phyloP scores from a whole-genome alignment of 2,113 vertebrate species.

The Platysteira castanea region DNA sequence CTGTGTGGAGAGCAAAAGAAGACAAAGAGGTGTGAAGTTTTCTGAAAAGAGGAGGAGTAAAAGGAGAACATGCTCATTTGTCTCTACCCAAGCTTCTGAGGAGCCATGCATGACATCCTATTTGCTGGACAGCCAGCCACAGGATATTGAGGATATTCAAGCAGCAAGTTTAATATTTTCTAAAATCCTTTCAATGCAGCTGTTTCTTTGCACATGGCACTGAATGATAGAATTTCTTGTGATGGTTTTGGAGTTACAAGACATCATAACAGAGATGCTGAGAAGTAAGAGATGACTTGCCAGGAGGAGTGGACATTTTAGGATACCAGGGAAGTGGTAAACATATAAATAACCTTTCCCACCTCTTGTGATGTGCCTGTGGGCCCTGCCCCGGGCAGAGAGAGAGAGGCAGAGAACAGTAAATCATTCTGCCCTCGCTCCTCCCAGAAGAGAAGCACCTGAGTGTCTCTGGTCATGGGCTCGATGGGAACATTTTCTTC shows the following conservation, averaged over 20 bases:
- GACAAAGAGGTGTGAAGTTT: neutral
- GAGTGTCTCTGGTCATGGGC: neutral
- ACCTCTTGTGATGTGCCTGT: neutral
- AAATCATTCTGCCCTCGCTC: neutral
- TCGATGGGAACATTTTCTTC: neutral
- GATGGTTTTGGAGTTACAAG: neutral
- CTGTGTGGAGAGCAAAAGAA: neutral
- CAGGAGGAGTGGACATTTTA: neutral
- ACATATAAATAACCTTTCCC: slow-evolving; percentile 21
- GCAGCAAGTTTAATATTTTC: neutral
- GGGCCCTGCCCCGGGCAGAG: neutral
- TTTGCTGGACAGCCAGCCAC: neutral
- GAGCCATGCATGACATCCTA: neutral
- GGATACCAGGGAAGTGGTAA: neutral
- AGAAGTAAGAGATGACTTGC: neutral
- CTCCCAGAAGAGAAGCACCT: neutral
- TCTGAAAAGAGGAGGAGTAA: neutral
- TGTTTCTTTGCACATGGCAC: neutral
- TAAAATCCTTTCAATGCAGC: neutral
- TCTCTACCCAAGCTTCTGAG: neutral
- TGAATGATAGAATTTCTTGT: neutral
- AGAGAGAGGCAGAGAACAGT: neutral
- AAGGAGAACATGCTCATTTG: neutral
- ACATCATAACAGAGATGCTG: neutral
- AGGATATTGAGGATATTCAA: neutral